phyloP scores from a whole-genome alignment of 2,888 invertebrate species.

The Gymnocheta viridis region DNA sequence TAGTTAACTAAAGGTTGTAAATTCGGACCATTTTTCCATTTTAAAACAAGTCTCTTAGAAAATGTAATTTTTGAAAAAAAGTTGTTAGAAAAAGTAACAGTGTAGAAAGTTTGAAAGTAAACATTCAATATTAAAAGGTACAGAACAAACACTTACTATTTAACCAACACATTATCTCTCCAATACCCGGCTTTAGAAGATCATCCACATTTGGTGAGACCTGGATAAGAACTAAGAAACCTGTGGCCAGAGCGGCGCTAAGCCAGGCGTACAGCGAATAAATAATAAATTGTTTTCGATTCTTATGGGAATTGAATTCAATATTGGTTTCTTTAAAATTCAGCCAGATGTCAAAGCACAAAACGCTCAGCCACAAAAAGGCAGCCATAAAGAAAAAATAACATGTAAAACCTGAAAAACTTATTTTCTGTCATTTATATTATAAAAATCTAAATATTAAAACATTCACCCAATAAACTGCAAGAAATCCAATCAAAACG shows the following conservation, averaged over 20 bases:
- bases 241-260: constrained; percentile 61
- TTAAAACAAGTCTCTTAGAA: no score
- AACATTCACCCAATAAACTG: constrained; percentile 76
- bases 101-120: no score
- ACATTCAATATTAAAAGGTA: neutral
- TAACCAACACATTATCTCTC: constrained; percentile 83
- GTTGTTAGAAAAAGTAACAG: neutral
- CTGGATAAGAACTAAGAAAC: constrained; percentile 72
- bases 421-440: neutral
- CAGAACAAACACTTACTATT: constrained; percentile 79
- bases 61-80: no score
- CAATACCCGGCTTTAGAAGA: constrained; percentile 82
- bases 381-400: constrained; percentile 89
- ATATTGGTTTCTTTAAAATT: constrained; percentile 68
- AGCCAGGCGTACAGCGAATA: constrained; percentile 73
- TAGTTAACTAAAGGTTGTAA: no score
- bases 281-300: constrained; percentile 68
- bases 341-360: constrained; percentile 92
- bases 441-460: neutral
- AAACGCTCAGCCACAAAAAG: constrained; percentile 92
- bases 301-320: constrained; percentile 28
- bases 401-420: constrained; percentile 67
- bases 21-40: no score
- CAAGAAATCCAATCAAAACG: constrained; percentile 67
- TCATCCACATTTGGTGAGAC: constrained; percentile 32